Conservation (phyloP, 2,797 vertebrate genomes). For the Pelobates cultripes region DNA sequence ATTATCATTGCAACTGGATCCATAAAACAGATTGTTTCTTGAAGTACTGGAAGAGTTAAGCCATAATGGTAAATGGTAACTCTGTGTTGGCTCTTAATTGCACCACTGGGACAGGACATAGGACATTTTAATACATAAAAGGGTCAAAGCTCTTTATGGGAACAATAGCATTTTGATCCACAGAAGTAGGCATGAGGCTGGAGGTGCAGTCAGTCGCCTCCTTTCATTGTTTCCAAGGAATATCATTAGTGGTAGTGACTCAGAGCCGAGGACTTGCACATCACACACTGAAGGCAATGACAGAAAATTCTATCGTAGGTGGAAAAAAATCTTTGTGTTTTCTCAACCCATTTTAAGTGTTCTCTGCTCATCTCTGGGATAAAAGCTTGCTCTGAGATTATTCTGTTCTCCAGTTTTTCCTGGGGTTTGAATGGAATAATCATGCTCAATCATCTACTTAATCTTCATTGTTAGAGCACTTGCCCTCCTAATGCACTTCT, state of each 20-base stretch:
- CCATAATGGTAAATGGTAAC: too few relatives aligned
- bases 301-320: too few relatives aligned
- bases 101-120: too few relatives aligned
- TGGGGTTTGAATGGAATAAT: constrained; percentile 4
- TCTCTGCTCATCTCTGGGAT: neutral
- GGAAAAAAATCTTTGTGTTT: too few relatives aligned
- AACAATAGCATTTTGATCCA: too few relatives aligned
- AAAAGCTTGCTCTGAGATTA: constrained; percentile 8
- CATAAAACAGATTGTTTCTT: too few relatives aligned
- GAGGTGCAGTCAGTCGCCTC: neutral
- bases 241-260: constrained; percentile 2
- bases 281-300: neutral
- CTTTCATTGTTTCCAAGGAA: constrained; percentile 16
- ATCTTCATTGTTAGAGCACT: constrained; percentile 2
- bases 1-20: too few relatives aligned
- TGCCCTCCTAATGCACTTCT: neutral
- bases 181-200: constrained; percentile 5
- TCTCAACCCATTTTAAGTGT: neutral
- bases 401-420: neutral
- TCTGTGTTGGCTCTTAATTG: too few relatives aligned
- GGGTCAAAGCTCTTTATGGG: too few relatives aligned
- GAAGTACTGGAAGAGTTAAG: too few relatives aligned
- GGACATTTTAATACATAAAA: too few relatives aligned
- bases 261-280: neutral
- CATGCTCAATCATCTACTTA: neutral